phyloP scores from a whole-genome alignment of 2,797 vertebrate species.

The Pampus argenteus region DNA sequence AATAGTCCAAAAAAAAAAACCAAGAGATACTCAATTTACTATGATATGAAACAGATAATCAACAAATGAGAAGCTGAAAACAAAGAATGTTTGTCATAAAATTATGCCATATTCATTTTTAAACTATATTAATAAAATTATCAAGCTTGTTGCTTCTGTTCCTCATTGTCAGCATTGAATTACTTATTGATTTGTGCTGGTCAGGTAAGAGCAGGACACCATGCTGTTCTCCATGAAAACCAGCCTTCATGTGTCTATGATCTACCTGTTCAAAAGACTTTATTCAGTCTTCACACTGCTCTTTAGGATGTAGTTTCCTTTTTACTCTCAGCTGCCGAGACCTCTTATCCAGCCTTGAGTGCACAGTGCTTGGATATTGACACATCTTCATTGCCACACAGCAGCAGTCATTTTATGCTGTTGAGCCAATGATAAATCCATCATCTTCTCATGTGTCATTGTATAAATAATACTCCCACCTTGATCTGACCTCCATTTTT shows the following conservation, averaged over 20 bases:
- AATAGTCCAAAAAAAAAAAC: background rate
- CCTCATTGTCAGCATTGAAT: no score
- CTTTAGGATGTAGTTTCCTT: slow-evolving; percentile 1
- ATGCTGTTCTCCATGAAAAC: background rate
- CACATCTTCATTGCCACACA: background rate
- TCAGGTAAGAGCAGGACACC: background rate
- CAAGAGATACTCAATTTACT: background rate
- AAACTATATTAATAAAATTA: background rate
- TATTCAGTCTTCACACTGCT: slow-evolving; percentile 11
- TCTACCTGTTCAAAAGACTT: slow-evolving; percentile 21
- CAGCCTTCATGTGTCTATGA: background rate
- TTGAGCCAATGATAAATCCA: slow-evolving; percentile 5
- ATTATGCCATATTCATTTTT: no score
- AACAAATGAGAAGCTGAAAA: background rate
- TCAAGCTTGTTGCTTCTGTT: background rate
- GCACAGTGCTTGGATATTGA: slow-evolving; percentile 17
- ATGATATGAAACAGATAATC: no score
- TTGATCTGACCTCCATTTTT: slow-evolving; percentile 3
- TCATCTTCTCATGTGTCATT: slow-evolving; percentile 21
- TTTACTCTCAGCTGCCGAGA: slow-evolving; percentile 17
- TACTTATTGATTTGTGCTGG: background rate
- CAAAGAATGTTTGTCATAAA: no score
- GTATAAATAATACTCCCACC: slow-evolving; percentile 13
- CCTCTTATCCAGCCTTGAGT: slow-evolving; percentile 37
- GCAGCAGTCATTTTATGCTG: slow-evolving; percentile 15